Conservation (phyloP, 2,888 invertebrate species). For the Catocala fraxini region DNA sequence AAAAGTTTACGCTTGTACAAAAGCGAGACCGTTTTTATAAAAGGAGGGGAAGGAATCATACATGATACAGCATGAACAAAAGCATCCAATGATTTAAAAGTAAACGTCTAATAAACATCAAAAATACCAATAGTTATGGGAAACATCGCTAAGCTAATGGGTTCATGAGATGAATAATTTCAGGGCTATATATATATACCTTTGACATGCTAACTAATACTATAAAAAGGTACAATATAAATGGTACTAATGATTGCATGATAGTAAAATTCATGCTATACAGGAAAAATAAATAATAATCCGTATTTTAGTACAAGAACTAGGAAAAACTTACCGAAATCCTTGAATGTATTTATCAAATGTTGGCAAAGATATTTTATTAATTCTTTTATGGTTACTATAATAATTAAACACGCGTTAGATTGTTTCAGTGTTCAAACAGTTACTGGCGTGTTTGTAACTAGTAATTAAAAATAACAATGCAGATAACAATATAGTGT, state of each 20-base stretch:
- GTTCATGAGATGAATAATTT: conserved; percentile 59
- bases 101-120: conserved; percentile 57
- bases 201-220: conserved; percentile 62
- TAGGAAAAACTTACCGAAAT: conserved; percentile 30
- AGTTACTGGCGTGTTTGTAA: conserved; percentile 59
- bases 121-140: conserved; percentile 53
- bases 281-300: conserved; percentile 38
- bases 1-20: conserved; percentile 4
- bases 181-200: conserved; percentile 65
- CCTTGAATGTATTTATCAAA: conserved; percentile 19
- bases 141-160: conserved; percentile 62
- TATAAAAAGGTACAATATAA: conserved; percentile 50
- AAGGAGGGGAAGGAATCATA: conserved; percentile 45
- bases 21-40: conserved; percentile 1
- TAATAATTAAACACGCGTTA: conserved; percentile 35
- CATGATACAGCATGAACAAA: conserved; percentile 56
- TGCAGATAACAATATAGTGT: conserved; percentile 65
- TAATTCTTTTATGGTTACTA: conserved; percentile 11
- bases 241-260: conserved; percentile 58
- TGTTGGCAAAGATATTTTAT: conserved; percentile 17
- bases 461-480: conserved; percentile 59
- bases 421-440: conserved; percentile 40
- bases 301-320: conserved; percentile 35
- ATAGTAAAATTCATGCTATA: conserved; percentile 67
- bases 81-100: conserved; percentile 61